These are phyloP conservation scores for Molossus molossus DNA, from an alignment of 2,797 vertebrate species.

Conservation along the genomic window DNA sequence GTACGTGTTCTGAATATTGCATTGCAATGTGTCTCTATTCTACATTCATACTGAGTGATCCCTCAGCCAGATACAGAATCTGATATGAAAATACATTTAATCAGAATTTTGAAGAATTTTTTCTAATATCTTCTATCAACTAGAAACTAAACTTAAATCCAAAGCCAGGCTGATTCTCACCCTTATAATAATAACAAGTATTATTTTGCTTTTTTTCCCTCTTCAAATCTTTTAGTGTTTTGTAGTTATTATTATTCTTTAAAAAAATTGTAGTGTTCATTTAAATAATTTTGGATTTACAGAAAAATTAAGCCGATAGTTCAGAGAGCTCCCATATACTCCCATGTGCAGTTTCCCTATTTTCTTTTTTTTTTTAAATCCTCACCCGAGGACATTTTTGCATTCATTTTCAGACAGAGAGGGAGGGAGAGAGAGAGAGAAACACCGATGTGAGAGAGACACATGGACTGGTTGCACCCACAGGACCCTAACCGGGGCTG, in stretches of 20 bases:
- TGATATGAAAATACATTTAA: background rate
- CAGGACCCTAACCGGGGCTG: too few relatives aligned
- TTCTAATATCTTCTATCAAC: background rate
- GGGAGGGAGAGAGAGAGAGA: too few relatives aligned
- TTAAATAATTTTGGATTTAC: slow-evolving; percentile 5
- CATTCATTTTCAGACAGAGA: too few relatives aligned
- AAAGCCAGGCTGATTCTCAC: background rate
- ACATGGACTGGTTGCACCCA: too few relatives aligned
- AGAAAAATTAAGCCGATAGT: background rate
- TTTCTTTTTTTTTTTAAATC: too few relatives aligned
- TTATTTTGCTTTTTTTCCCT: background rate
- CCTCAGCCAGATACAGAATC: background rate
- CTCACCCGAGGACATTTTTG: too few relatives aligned
- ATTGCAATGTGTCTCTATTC: background rate
- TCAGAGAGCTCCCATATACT: background rate
- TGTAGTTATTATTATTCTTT: background rate
- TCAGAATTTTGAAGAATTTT: background rate
- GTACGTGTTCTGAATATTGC: background rate
- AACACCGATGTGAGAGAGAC: too few relatives aligned
- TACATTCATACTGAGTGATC: background rate
- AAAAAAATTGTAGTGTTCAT: background rate
- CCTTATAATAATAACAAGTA: background rate
- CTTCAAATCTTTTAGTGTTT: background rate
- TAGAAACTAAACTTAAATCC: background rate
- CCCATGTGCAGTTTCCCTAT: too few relatives aligned